Evolutionary conservation across 2,888 invertebrate species (phyloP).

Genomic region (Zaprionus lineosus): DNA sequence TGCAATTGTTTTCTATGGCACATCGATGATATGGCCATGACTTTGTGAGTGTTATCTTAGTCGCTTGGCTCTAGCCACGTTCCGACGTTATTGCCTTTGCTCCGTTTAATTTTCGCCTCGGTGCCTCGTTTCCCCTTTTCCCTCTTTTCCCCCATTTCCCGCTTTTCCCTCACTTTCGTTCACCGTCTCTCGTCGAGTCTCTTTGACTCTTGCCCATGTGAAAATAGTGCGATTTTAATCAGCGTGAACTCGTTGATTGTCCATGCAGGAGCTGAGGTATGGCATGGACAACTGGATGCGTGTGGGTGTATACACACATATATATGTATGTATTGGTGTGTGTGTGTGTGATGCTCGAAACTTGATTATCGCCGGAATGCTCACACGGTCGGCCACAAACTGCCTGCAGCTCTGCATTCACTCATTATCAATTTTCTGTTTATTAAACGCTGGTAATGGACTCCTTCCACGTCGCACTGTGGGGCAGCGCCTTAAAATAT

Average conservation of each 20-base stretch:
- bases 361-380: no score
- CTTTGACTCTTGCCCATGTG: no score
- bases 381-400: not conserved
- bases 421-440: slow-evolving; percentile 43
- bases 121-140: slow-evolving; percentile 18
- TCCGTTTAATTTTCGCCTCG: slow-evolving; percentile 53
- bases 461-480: slow-evolving; percentile 11
- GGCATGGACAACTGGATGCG: not conserved
- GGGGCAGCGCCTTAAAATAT: no score
- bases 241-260: slow-evolving; percentile 62
- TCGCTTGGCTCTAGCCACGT: slow-evolving; percentile 24
- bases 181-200: no score
- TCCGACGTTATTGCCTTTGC: slow-evolving; percentile 30
- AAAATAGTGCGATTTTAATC: slow-evolving; percentile 66
- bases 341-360: slow-evolving; percentile 11
- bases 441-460: slow-evolving; percentile 27
- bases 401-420: slow-evolving; percentile 21
- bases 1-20: slow-evolving; percentile 65
- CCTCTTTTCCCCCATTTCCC: no score
- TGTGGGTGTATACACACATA: slow-evolving; percentile 3
- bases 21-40: slow-evolving; percentile 66
- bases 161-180: no score
- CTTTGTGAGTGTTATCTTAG: slow-evolving; percentile 58
- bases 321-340: not conserved
- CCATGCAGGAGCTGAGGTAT: no score